Conservation (phyloP, 2,797 vertebrate species). For the Fundulus diaphanus region DNA sequence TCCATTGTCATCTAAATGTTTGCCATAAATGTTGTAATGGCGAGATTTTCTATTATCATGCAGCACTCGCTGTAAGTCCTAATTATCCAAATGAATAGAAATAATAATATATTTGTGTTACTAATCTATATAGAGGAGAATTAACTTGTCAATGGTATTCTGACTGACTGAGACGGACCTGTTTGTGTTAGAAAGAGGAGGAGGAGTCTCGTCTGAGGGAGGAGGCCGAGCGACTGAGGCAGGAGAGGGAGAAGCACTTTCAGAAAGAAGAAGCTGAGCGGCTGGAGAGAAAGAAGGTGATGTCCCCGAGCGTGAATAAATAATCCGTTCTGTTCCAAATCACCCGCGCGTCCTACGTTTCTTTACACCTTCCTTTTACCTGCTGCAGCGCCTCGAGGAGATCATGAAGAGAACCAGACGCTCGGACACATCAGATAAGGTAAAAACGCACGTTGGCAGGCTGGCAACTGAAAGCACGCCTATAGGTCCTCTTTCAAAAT, state of each 20-base stretch:
- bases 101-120: too few relatives aligned
- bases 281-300: constrained; percentile 94
- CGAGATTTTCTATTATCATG: background rate
- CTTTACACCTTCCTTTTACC: constrained; percentile 16
- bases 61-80: too few relatives aligned
- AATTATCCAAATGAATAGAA: too few relatives aligned
- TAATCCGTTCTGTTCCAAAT: background rate
- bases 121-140: background rate
- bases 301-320: background rate
- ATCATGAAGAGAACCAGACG: constrained; percentile 98
- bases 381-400: constrained; percentile 91
- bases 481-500: background rate
- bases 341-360: background rate
- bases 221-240: constrained; percentile 85
- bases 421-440: constrained; percentile 89
- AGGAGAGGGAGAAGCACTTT: constrained; percentile 93
- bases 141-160: background rate
- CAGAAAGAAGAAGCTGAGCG: constrained; percentile 95
- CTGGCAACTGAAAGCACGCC: background rate
- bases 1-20: too few relatives aligned
- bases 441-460: background rate
- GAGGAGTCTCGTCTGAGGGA: constrained; percentile 88
- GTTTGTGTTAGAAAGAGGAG: constrained; percentile 85
- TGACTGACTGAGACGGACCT: background rate
- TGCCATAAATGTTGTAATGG: too few relatives aligned